Evolutionary conservation across 2,888 invertebrate species (phyloP), one percentile per base, ranked within the genome.

Genomic region (Autographa gamma): DNA sequence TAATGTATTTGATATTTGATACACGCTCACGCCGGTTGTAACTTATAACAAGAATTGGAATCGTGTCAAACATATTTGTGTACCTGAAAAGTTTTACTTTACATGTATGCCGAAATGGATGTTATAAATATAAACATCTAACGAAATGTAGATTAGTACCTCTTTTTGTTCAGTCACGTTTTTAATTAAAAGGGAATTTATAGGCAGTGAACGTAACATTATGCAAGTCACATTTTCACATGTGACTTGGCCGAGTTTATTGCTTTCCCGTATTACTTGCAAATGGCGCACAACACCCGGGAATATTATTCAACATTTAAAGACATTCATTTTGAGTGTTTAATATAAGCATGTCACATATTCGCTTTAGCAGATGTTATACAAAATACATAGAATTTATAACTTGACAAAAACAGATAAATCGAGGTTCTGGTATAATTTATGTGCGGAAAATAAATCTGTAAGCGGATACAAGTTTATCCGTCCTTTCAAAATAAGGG

Each of bases 401-500:
- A 81, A 78, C 82, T 72, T 80, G 80, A 80, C 78, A 80, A 77
- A 83, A 86, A 85, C 84, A 85, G 76, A 86, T 87, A 87, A 86
- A 86, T 88, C 83, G 83, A 85, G 84, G 81, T 81, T 82, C 69
- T 74, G 76, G 84, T 86, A 83, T 87, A 89, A 91, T 91, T 90
- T 91, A 91, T 89, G 88, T 86, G 85, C 82, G 86, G 82, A 85
- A 90, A 90, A 93, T 92, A 93, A 92, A 93, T 92, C 91, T 88
- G 92, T 89, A 89, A 90, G 85, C 87, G 91, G 90, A 92, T 91
- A 92, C 90, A 89, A 91, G 90, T 90, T 91, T 91, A 92, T 90
- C 90, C 90, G 86, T 89, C 90, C 90, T 92, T 88, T 91, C 89
- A 91, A 91, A 92, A 92, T 90, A 91, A 87, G 89, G 90, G 88